phyloP scores from a whole-genome alignment of 2,113 vertebrate genomes.

The Martes martes region DNA sequence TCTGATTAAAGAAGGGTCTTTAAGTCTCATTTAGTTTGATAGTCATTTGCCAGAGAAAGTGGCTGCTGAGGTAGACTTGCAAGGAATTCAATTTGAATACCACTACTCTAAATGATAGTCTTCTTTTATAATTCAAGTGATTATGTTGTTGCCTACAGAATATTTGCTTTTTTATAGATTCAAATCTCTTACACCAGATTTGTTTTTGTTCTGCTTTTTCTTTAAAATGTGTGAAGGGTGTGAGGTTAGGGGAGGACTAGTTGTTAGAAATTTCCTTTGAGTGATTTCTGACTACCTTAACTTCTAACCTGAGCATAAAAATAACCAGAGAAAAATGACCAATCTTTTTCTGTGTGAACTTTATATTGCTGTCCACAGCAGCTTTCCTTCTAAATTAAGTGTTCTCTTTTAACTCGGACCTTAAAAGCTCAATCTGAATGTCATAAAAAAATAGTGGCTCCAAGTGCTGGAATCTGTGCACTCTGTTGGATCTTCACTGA shows the following conservation, averaged over 20 bases:
- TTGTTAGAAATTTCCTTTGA: neutral
- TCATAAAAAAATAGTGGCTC: neutral
- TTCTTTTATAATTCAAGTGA: neutral
- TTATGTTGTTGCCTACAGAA: neutral
- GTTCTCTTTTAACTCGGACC: constrained; percentile 10
- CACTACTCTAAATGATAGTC: neutral
- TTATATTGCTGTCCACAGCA: neutral
- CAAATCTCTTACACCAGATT: neutral
- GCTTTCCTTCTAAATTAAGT: neutral
- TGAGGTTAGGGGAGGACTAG: neutral
- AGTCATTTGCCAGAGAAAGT: neutral
- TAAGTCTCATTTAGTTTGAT: neutral
- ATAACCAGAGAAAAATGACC: neutral
- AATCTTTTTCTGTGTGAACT: neutral
- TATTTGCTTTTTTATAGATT: neutral
- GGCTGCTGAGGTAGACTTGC: neutral
- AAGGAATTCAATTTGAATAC: neutral
- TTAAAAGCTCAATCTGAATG: neutral
- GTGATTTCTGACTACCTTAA: neutral
- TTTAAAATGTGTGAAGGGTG: neutral
- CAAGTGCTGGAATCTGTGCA: neutral
- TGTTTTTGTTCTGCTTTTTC: neutral
- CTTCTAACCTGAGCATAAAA: neutral
- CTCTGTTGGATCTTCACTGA: neutral
- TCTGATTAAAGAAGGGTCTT: neutral